Evolutionary conservation across 2,113 vertebrate genomes (phyloP).

Genomic region (Callocephalon fimbriatum): DNA sequence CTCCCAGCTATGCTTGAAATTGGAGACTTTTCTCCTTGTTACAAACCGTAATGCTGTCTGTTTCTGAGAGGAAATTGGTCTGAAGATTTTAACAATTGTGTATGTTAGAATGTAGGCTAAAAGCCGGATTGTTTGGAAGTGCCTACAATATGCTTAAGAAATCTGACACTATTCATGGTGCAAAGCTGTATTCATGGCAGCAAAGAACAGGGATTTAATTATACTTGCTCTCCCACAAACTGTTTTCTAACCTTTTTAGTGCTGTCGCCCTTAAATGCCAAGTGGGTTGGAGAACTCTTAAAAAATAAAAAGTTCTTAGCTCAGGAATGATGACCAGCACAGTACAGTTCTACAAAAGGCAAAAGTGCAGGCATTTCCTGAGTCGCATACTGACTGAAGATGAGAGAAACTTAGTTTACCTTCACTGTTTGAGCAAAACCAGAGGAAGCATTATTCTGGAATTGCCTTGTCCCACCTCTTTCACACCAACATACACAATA

Average conservation of each 20-base stretch:
- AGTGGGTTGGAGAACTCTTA: background rate
- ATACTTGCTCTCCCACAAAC: background rate
- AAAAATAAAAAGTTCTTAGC: background rate
- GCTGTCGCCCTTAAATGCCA: background rate
- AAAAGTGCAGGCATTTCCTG: background rate
- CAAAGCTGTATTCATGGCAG: background rate
- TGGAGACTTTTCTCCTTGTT: slow-evolving; percentile 33
- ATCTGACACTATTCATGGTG: background rate
- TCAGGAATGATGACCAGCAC: background rate
- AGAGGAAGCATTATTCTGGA: background rate
- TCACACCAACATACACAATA: background rate
- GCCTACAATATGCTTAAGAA: slow-evolving; percentile 19
- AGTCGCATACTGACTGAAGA: rapidly evolving
- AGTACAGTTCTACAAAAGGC: background rate
- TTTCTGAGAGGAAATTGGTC: slow-evolving; percentile 47
- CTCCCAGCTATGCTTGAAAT: slow-evolving; percentile 42
- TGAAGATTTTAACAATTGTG: slow-evolving; percentile 25
- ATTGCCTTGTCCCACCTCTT: background rate
- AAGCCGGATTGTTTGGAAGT: slow-evolving; percentile 4
- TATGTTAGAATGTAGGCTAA: slow-evolving; percentile 29
- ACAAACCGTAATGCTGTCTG: slow-evolving; percentile 10
- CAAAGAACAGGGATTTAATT: slow-evolving; percentile 35
- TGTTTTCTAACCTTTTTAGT: background rate
- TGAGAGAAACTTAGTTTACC: background rate
- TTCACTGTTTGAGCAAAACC: background rate